Evolutionary conservation across 2,797 vertebrate species (phyloP).

Genomic region (Enteromius fasciolatus): DNA sequence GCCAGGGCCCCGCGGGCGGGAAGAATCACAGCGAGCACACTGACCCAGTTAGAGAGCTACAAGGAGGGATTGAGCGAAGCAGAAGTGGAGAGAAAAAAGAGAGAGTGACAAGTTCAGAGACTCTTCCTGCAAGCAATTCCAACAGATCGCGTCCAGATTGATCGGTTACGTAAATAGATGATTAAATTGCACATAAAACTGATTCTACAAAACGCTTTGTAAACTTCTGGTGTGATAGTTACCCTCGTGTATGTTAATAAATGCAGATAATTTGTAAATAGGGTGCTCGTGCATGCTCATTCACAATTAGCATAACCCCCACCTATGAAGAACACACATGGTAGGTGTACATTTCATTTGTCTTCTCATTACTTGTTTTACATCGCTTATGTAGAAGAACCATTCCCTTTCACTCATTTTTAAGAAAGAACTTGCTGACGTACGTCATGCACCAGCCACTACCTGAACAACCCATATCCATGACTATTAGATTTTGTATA

Average conservation of each 20-base stretch:
- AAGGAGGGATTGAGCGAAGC: constrained; percentile 13
- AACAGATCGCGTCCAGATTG: neutral
- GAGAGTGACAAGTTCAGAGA: constrained; percentile 29
- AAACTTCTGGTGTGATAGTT: neutral
- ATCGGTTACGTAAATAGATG: neutral
- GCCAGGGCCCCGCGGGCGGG: constrained; percentile 12
- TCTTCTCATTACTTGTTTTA: constrained; percentile 31
- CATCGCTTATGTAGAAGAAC: constrained; percentile 24
- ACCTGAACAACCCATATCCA: neutral
- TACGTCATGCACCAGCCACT: neutral
- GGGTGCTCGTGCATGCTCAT: neutral
- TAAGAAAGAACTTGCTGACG: neutral
- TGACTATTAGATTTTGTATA: neutral
- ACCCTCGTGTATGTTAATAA: neutral
- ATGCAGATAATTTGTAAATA: neutral
- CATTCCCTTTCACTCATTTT: constrained; percentile 5
- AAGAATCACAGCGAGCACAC: constrained; percentile 28
- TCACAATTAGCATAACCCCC: neutral
- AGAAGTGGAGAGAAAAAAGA: constrained; percentile 4
- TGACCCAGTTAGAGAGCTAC: constrained; percentile 51
- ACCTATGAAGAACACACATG: too few relatives aligned
- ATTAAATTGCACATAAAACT: neutral
- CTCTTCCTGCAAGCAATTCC: constrained; percentile 10
- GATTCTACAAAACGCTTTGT: neutral
- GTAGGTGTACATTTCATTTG: neutral